Conservation (phyloP, 64 coral and sea anemone genomes). For the Dendronephthya gigantea region DNA sequence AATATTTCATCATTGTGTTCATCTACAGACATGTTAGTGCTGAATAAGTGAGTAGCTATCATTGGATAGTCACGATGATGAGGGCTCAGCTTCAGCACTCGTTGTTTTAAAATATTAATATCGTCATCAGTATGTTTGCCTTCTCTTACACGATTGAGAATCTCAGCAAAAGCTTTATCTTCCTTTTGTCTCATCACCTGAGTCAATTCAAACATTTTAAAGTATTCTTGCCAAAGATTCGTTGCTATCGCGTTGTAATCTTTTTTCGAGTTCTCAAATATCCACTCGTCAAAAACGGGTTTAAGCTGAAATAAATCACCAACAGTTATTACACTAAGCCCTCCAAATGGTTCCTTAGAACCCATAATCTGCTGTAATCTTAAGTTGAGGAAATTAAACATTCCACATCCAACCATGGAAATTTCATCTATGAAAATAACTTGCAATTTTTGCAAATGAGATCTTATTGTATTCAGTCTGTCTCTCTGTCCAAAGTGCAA, state of each 20-base stretch:
- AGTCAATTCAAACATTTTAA: not conserved
- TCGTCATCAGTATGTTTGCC: not conserved
- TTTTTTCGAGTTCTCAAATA: not conserved
- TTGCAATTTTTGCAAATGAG: not conserved
- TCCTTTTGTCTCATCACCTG: not conserved
- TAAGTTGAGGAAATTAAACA: not conserved
- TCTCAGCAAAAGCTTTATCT: not conserved
- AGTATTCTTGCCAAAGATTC: not conserved
- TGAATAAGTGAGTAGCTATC: not conserved
- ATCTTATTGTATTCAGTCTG: not conserved
- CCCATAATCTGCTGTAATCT: not conserved
- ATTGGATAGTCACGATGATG: not conserved
- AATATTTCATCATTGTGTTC: conserved; percentile 2
- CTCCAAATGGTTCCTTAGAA: conserved; percentile 14
- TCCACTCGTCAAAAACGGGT: not conserved
- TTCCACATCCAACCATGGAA: not conserved
- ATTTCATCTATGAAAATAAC: conserved; percentile 3
- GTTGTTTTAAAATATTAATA: not conserved
- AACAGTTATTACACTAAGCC: no score
- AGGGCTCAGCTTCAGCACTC: not conserved
- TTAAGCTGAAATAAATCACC: no score
- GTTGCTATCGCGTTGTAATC: not conserved
- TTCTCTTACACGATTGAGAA: not conserved
- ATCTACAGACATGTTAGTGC: not conserved
- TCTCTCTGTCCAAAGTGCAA: not conserved